These are phyloP conservation scores for Seira ritae DNA, from an alignment of 2,888 invertebrate genomes.

Conservation along the genomic window DNA sequence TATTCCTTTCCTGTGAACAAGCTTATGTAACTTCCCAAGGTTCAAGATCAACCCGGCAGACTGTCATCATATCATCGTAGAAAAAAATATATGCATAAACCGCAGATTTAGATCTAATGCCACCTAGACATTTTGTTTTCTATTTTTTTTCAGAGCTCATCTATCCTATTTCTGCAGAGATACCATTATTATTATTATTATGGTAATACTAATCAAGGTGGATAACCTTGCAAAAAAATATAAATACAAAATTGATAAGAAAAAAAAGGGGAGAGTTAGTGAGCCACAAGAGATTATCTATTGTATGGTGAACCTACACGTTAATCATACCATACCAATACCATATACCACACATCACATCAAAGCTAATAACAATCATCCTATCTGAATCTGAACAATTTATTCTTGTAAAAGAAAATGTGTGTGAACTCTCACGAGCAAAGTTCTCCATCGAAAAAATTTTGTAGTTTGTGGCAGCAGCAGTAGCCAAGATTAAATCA, in stretches of 20 bases:
- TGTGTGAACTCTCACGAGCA: conserved; percentile 45
- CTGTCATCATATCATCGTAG: too few species aligned
- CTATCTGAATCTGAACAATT: not conserved
- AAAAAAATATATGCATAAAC: too few species aligned
- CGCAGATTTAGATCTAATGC: too few species aligned
- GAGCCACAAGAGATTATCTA: conserved; percentile 36
- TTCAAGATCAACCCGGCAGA: conserved; percentile 63
- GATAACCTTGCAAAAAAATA: conserved; percentile 55
- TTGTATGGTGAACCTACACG: not conserved
- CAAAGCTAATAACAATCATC: conserved; percentile 4
- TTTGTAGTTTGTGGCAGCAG: not conserved
- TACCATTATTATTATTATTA: too few species aligned
- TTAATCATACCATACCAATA: too few species aligned
- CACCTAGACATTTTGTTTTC: too few species aligned
- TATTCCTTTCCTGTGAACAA: conserved; percentile 46
- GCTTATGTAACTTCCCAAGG: conserved; percentile 62
- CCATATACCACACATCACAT: too few species aligned
- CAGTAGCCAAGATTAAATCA: conserved; percentile 6
- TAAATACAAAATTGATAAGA: too few species aligned
- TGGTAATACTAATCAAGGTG: conserved; percentile 15
- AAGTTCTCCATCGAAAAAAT: conserved; percentile 11
- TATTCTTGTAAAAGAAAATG: conserved; percentile 18
- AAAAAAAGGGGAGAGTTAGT: conserved; percentile 34
- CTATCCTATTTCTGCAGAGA: too few species aligned
- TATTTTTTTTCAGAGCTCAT: too few species aligned